Evolutionary conservation across 2,797 vertebrate genomes (phyloP).

Genomic region (Pelochelys cantorii): DNA sequence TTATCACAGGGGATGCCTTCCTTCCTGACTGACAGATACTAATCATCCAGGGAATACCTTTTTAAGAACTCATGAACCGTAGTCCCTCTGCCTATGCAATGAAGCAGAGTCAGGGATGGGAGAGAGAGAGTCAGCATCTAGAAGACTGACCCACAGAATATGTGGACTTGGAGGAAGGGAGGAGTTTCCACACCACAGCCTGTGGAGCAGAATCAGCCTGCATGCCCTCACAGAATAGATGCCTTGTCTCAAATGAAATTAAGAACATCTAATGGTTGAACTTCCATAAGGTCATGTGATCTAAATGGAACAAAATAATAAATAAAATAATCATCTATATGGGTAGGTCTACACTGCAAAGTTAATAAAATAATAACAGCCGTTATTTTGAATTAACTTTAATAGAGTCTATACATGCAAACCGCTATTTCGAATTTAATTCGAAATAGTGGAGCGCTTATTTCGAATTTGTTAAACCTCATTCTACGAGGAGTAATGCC

Average conservation of each 20-base stretch:
- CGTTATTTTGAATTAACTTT: too few relatives aligned
- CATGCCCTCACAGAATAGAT: neutral
- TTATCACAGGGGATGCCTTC: neutral
- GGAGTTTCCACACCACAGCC: neutral
- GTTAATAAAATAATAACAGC: too few relatives aligned
- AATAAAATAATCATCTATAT: neutral
- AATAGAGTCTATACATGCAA: too few relatives aligned
- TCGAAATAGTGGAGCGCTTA: too few relatives aligned
- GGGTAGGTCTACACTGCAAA: too few relatives aligned
- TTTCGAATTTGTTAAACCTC: too few relatives aligned
- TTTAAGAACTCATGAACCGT: neutral
- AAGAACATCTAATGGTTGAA: neutral
- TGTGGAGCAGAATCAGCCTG: accelerated
- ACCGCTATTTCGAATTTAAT: too few relatives aligned
- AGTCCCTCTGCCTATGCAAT: neutral
- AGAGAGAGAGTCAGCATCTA: neutral
- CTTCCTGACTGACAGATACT: neutral
- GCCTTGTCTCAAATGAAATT: neutral
- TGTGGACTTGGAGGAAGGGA: accelerated
- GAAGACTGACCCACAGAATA: neutral
- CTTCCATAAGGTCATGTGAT: neutral
- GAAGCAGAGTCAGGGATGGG: neutral
- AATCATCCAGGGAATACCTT: neutral
- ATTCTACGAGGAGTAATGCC: too few relatives aligned
- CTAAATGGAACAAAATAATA: neutral